Conservation (phyloP, 2,113 vertebrate genomes). For the Phaetusa simplex region DNA sequence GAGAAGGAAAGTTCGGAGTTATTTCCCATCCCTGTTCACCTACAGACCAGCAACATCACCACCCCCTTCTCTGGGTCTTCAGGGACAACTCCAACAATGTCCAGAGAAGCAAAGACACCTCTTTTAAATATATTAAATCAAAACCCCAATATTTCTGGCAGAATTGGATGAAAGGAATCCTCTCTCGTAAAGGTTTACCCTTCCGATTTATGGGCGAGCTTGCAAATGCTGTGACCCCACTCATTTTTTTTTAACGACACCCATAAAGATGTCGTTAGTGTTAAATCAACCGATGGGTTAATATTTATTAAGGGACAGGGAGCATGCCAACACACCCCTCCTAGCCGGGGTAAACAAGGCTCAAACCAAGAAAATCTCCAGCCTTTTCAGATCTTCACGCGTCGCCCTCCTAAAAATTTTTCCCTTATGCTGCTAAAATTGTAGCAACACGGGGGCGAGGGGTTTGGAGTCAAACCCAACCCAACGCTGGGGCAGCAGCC, state of each 20-base stretch:
- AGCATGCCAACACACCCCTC: not conserved
- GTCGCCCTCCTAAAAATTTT: not conserved
- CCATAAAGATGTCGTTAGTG: not conserved
- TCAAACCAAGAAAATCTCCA: not conserved
- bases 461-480: not conserved
- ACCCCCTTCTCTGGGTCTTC: not conserved
- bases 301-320: not conserved
- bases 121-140: not conserved
- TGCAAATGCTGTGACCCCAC: not conserved
- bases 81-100: not conserved
- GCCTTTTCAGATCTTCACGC: not conserved
- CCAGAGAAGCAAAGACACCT: not conserved
- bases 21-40: not conserved
- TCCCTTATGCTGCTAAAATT: not conserved
- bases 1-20: not conserved
- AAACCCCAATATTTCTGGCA: not conserved
- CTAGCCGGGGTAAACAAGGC: not conserved
- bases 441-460: fast-evolving
- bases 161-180: not conserved
- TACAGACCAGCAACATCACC: not conserved
- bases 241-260: not conserved
- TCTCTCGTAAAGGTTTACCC: not conserved
- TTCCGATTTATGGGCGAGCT: fast-evolving
- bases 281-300: not conserved
- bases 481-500: not conserved